A percentile compares a stretch with the other conserved stretches of the same genome.
Conservation (phyloP, 2,888 invertebrate genomes). For the Kryphioiulus occultus region DNA sequence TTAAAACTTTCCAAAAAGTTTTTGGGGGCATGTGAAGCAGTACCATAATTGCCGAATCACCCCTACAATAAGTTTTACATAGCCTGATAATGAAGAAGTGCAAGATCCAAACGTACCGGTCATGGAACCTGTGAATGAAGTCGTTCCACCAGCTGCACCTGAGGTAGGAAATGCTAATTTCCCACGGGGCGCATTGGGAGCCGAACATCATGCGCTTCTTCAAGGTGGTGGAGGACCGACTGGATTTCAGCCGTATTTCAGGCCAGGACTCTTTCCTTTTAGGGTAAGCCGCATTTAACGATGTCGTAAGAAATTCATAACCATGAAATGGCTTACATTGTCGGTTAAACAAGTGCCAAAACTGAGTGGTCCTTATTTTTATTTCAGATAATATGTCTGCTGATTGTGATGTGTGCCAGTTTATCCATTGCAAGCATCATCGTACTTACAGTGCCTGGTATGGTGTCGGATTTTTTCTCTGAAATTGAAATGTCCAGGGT, state of each 20-base stretch:
- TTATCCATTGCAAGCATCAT: slow-evolving; percentile 83
- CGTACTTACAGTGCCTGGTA: slow-evolving; percentile 82
- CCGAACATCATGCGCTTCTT: slow-evolving; percentile 53
- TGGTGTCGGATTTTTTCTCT: slow-evolving; percentile 26
- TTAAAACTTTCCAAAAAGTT: background rate
- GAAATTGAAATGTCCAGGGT: background rate
- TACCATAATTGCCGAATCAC: background rate
- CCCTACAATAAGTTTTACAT: background rate
- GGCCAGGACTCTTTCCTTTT: slow-evolving; percentile 52
- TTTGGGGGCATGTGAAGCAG: background rate
- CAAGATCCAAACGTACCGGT: slow-evolving; percentile 22
- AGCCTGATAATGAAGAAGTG: slow-evolving; percentile 42
- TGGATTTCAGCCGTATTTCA: slow-evolving; percentile 52
- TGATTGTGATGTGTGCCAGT: slow-evolving; percentile 82
- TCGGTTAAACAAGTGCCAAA: background rate
- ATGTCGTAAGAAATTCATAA: no score
- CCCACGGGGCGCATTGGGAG: slow-evolving; percentile 52
- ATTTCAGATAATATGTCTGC: slow-evolving; percentile 66
- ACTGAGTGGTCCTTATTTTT: slow-evolving; percentile 49
- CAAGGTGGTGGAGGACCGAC: slow-evolving; percentile 53
- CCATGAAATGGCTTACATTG: background rate
- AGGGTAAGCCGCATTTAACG: slow-evolving; percentile 8
- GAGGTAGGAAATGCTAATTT: slow-evolving; percentile 53
- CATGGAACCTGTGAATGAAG: background rate
- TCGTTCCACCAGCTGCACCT: slow-evolving; percentile 50